Base-by-base conservation (phyloP, 2,888 invertebrate genomes). In the Drosophila lutescens region DNA sequence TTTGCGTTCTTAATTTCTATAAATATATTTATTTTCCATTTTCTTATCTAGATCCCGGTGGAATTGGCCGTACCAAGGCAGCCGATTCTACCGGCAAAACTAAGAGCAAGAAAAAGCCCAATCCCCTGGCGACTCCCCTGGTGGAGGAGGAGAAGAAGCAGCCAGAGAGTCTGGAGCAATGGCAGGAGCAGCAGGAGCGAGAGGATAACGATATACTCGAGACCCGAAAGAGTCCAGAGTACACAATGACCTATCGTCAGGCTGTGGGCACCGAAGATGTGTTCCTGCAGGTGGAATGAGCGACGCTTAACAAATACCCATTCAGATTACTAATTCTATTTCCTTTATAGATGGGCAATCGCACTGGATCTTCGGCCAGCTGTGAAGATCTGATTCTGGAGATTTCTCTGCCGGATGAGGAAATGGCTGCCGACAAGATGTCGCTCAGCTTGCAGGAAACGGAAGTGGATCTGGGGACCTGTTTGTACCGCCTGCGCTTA, bases 321-420 rank as follows among this genome's bases (percentile, higher is more conserved):
- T 10, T 6, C 40, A 41, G 2, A 17, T 49, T 2, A 1, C 0
- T 12, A 32, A 17, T 13, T 20, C 4, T 44, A 50, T 56, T 0
- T 7, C 0, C 6, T 23, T 55, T 7, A 6, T 92, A 97, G 95
- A 96, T 97, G 93, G 95, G 96, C 1, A 95, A 95, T 69, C 97
- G 96, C 91, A 96, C 95, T 0, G 94, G 95, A 17, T 93, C 95
- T 2, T 95, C 96, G 0, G 94, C 96, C 4, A 97, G 97, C 88
- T 98, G 98, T 92, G 98, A 98, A 91, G 96, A 97, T 91, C 95
- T 98, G 92, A 93, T 97, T n/a, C 93, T 98, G 26, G 94, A 94
- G 68, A 94, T 98, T 15, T 93, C 94, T 80, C 93, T 98, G 90
- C 96, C 97, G 0, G 95, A 94, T 2, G 97, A 97, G 89, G 94